Conservation (phyloP, 2,888 invertebrate genomes). For the Apantesis nais region DNA sequence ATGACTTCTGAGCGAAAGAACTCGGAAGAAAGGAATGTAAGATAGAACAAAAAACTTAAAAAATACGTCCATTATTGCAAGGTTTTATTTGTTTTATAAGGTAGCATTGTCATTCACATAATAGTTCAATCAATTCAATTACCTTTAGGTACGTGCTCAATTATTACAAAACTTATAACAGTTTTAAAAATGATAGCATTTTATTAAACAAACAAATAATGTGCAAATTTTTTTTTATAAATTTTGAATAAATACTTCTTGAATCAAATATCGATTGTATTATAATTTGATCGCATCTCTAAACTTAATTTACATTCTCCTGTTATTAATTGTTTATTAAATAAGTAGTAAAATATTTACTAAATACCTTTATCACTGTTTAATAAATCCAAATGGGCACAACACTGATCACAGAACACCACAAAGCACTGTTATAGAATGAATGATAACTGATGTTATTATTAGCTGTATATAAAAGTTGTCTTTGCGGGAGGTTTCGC, state of each 20-base stretch:
- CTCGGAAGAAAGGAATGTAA: not conserved
- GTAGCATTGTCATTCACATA: conserved; percentile 9
- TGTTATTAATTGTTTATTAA: conserved; percentile 18
- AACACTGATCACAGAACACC: conserved; percentile 44
- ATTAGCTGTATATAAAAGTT: conserved; percentile 56
- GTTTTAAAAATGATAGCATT: conserved; percentile 27
- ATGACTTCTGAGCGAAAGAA: not conserved
- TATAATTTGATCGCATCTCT: conserved; percentile 23
- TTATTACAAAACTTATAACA: conserved; percentile 15
- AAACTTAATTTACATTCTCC: conserved; percentile 36
- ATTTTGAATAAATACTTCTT: conserved; percentile 17
- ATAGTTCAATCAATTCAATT: conserved; percentile 20
- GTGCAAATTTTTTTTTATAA: conserved; percentile 32
- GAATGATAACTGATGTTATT: conserved; percentile 59
- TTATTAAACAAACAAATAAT: conserved; percentile 14
- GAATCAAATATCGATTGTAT: conserved; percentile 28
- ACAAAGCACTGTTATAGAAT: conserved; percentile 39
- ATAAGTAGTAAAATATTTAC: conserved; percentile 9
- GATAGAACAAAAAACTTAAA: conserved; percentile 1
- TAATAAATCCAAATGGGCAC: conserved; percentile 39
- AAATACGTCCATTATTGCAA: conserved; percentile 7
- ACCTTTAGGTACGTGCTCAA: conserved; percentile 28
- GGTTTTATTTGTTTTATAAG: conserved; percentile 17
- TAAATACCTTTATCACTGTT: conserved; percentile 33
- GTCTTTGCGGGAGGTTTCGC: conserved; percentile 63